A percentile compares a stretch with the other conserved stretches of the same genome.
Evolutionary conservation across 2,888 invertebrate genomes (phyloP).

Genomic region (Torymus auratus): DNA sequence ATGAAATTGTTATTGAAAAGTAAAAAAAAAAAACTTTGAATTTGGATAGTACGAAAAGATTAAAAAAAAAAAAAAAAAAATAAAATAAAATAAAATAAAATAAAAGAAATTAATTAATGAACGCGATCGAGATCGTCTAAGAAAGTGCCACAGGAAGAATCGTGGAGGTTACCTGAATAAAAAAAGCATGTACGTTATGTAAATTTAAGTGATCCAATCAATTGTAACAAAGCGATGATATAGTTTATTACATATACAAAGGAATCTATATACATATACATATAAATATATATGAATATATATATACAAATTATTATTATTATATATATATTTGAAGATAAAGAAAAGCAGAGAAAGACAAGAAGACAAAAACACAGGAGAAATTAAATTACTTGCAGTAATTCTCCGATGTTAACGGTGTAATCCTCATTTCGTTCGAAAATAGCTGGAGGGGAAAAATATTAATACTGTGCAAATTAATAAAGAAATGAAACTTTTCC

Average conservation of each 20-base stretch:
- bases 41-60: slow-evolving; percentile 9
- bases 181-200: slow-evolving; percentile 56
- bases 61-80: slow-evolving; percentile 5
- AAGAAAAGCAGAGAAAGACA: slow-evolving; percentile 33
- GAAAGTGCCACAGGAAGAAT: slow-evolving; percentile 71
- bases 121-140: slow-evolving; percentile 60
- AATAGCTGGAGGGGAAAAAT: slow-evolving; percentile 37
- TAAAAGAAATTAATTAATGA: slow-evolving; percentile 12
- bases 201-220: slow-evolving; percentile 66
- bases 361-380: slow-evolving; percentile 5
- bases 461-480: slow-evolving; percentile 50
- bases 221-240: slow-evolving; percentile 73
- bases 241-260: slow-evolving; percentile 75
- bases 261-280: slow-evolving; percentile 67
- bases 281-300: slow-evolving; percentile 61
- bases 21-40: slow-evolving; percentile 20
- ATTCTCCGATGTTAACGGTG: slow-evolving; percentile 18
- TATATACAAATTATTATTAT: slow-evolving; percentile 59
- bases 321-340: slow-evolving; percentile 57
- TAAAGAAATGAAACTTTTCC: slow-evolving; percentile 37
- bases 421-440: slow-evolving; percentile 32
- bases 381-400: slow-evolving; percentile 35
- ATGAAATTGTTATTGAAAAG: slow-evolving; percentile 23
- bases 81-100: slow-evolving; percentile 28
- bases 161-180: slow-evolving; percentile 64